Evolutionary conservation across 2,888 invertebrate genomes (phyloP).

Genomic region (Argyresthia albistria): DNA sequence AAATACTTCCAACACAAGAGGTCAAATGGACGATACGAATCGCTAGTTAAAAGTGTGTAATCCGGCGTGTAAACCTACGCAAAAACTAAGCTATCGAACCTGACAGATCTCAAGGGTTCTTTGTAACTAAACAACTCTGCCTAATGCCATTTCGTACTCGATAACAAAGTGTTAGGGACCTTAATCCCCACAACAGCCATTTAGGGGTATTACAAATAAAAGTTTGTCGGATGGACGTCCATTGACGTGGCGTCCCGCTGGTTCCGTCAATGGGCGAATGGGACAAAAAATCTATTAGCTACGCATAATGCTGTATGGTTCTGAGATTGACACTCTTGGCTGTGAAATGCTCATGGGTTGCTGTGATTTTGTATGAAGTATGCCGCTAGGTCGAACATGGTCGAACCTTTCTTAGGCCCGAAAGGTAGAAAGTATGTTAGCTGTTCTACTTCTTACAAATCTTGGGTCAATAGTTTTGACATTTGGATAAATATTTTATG

Average conservation of each 20-base stretch:
- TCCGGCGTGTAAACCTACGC: slow-evolving; percentile 43
- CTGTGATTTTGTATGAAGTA: too few species aligned
- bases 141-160: slow-evolving; percentile 34
- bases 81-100: slow-evolving; percentile 45
- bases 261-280: slow-evolving; percentile 57
- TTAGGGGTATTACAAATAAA: slow-evolving; percentile 67
- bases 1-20: too few species aligned
- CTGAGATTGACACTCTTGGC: slow-evolving; percentile 31
- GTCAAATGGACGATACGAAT: slow-evolving; percentile 18
- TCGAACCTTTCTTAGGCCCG: too few species aligned
- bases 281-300: slow-evolving; percentile 67
- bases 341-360: too few species aligned
- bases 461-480: too few species aligned
- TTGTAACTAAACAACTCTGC: slow-evolving; percentile 27
- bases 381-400: background rate
- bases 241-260: slow-evolving; percentile 62
- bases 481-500: too few species aligned
- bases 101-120: slow-evolving; percentile 55
- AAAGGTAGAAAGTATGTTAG: too few species aligned
- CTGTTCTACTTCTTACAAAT: too few species aligned
- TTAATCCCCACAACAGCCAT: slow-evolving; percentile 68
- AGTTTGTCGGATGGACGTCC: slow-evolving; percentile 45
- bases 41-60: slow-evolving; percentile 40
- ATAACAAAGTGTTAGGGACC: slow-evolving; percentile 53
- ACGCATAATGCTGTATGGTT: slow-evolving; percentile 53